Evolutionary conservation across 2,888 invertebrate genomes (phyloP), one percentile per base, ranked within the genome.

Genomic region (Anticlea derivata): DNA sequence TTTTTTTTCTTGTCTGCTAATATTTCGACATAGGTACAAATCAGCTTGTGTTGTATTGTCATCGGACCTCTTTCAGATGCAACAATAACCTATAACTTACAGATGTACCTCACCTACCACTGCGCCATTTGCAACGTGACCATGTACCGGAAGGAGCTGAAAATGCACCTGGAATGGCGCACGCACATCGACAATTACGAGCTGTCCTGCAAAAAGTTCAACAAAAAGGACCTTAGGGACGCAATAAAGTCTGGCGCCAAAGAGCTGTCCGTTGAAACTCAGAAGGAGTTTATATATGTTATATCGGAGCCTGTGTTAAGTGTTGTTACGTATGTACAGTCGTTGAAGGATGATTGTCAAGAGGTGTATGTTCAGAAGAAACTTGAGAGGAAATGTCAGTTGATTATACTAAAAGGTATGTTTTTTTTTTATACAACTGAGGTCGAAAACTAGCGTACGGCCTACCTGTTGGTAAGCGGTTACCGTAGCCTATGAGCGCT

Each of bases 111-210:
- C 0, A 58, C 44, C 11, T 78, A 70, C 45, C 80, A 80, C 22
- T 80, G 80, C 40, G 57, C 61, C 1, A 41, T 67, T 0, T 79
- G 80, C 55, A 79, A 80, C 29, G 63, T 70, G 0, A 17, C 71
- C 0, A 55, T 78, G 13, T 39, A 62, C 0, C 31, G 55, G 0
- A 50, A 45, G 1, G 56, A 56, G 12, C 31, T 56, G 0, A 50
- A 44, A n/a, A 5, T 29, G 0, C 61, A 61, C 7, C 22, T 52
- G 0, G 48, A 46, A 0, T 61, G 61, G 61, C 5, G 35, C 7
- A 10, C 2, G 0, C 61, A 61, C 20, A 20, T 37, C 0, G 39
- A 50, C 0, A 17, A 13, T 1, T 48, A 48, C 8, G 29, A 52
- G 0, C 1, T 2, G 0, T 23, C 54, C 0, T 37, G 22, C 10